Conservation (phyloP, 2,888 invertebrate genomes). For the Chorisops tibialis region DNA sequence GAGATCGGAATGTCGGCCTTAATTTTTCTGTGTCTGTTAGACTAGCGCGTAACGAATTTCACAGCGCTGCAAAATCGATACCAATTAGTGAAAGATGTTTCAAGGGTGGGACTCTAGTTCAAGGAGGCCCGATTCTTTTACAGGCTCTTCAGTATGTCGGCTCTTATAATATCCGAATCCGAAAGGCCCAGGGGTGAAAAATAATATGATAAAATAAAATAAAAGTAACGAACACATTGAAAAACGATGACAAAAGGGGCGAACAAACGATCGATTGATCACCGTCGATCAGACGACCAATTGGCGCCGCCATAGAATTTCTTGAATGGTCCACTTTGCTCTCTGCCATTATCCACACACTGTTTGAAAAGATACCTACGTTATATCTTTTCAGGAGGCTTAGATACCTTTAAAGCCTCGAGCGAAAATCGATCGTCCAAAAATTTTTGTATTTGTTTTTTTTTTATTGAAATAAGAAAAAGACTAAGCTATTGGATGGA, state of each 20-base stretch:
- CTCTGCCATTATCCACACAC: conserved; percentile 32
- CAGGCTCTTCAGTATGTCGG: no score
- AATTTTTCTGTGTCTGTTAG: no score
- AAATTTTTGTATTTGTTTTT: conserved; percentile 10
- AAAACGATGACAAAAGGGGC: conserved; percentile 16
- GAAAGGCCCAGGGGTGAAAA: no score
- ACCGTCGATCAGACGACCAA: conserved; percentile 34
- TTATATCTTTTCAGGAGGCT: conserved; percentile 12
- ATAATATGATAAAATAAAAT: no score
- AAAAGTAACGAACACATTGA: neutral
- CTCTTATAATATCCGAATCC: no score
- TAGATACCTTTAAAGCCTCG: conserved; percentile 3
- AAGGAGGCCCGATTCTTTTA: no score
- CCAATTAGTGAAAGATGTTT: no score
- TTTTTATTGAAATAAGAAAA: conserved; percentile 4
- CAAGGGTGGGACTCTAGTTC: no score
- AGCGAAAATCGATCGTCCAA: conserved; percentile 13
- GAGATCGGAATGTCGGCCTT: no score
- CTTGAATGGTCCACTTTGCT: conserved; percentile 33
- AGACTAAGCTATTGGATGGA: neutral
- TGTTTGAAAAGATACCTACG: conserved; percentile 24
- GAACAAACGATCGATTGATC: conserved; percentile 33
- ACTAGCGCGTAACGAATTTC: no score
- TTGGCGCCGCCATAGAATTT: conserved; percentile 34
- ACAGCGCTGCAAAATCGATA: no score